Base-by-base conservation (phyloP, 2,113 vertebrate genomes). In the Lichenostomus cassidix region DNA sequence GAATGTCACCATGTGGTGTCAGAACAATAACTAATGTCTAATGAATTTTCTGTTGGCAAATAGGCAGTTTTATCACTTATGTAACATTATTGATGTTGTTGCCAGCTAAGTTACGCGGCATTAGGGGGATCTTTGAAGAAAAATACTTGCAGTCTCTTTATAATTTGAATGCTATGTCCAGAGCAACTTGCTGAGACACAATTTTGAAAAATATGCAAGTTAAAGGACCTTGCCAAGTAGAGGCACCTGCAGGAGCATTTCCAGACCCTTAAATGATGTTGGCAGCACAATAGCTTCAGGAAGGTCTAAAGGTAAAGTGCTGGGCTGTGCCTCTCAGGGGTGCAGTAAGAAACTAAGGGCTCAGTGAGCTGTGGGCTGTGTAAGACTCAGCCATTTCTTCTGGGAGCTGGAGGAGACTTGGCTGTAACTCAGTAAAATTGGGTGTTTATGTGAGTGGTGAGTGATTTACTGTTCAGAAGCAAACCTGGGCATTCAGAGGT, bases 221-320 rank as follows among this genome's bases (percentile, higher is more conserved):
- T 70, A 53, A 87, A 79, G 67, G 17, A 59, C 17, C 15, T 47
- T 90, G 91, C 46, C 81, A 89, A 42, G 44, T 75, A 5, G 0
- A 0, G 53, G 27, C 31, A 83, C 21, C 46, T 83, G 74, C 12
- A 12, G 46, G 63, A 47, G 19, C 15, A 46, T 65, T 83, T 89
- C 37, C 53, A 68, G 23, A 7, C 19, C 29, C 64, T 58, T 58
- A 63, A 35, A 44, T 31, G 39, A 28, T 83, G 25, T 15, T 76
- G 81, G 24, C 52, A 84, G 65, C 62, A 60, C 44, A 62, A 46
- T 3, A 82, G 29, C 35, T 94, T 74, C 70, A 74, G 90, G 67
- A 68, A 95, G 78, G 63, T 77, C 50, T 91, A 85, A 92, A 87
- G 81, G 75, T 90, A 46, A 87, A 73, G 35, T 71, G 69, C 29